phyloP scores from a whole-genome alignment of 2,888 invertebrate species.

The Diadegma fenestrale region DNA sequence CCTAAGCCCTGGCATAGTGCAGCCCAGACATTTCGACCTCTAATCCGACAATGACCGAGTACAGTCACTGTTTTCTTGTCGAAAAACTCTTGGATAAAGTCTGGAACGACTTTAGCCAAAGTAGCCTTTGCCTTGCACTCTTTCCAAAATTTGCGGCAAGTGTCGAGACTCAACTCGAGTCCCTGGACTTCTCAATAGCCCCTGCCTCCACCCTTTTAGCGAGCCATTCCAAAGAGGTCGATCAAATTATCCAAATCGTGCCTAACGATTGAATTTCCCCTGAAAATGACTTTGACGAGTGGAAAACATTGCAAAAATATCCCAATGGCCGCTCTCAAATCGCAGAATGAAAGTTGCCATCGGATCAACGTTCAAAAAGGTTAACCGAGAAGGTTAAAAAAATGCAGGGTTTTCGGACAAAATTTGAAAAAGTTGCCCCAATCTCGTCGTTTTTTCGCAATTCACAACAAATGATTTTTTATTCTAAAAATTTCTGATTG shows the following conservation, averaged over 20 bases:
- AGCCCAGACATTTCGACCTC: slow-evolving; percentile 6
- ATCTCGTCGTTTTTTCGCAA: no score
- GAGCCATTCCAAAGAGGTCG: not conserved
- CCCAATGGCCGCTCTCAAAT: not conserved
- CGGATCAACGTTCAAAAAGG: no score
- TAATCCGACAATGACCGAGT: slow-evolving; percentile 18
- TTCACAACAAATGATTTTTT: not conserved
- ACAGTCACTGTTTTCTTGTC: not conserved
- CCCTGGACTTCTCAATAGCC: not conserved
- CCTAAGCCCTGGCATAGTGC: slow-evolving; percentile 4
- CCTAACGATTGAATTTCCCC: not conserved
- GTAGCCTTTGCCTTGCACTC: not conserved
- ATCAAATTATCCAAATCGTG: not conserved
- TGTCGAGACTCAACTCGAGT: not conserved
- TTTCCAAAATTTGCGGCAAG: not conserved
- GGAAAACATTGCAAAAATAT: no score
- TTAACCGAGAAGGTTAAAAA: not conserved
- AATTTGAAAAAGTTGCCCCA: no score
- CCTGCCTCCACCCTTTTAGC: not conserved
- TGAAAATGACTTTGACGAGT: not conserved
- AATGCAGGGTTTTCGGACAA: not conserved
- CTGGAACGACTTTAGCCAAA: not conserved
- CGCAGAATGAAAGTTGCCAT: not conserved
- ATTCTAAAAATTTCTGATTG: not conserved
- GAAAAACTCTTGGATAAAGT: not conserved